Evolutionary conservation across 2,888 invertebrate genomes (phyloP), one percentile per base, ranked within the genome.

Genomic region (Drosophila percnosoma): DNA sequence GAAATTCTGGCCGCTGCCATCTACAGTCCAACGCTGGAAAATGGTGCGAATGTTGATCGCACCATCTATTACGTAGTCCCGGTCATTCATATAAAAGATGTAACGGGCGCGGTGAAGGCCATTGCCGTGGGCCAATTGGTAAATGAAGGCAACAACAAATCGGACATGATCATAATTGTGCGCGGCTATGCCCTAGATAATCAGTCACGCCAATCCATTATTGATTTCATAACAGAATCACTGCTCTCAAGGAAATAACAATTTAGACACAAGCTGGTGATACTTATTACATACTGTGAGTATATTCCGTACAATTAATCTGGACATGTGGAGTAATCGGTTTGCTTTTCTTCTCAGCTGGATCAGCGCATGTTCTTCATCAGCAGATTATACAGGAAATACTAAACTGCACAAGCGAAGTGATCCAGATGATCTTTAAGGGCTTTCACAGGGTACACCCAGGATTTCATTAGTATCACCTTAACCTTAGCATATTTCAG

Each of bases 91-190:
- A 8, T 76, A 40, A 21, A n/a, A 8, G 48, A 15, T 18, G 8
- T 54, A 21, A 54, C 80, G 10, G 75, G 68, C 34, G 3, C 31
- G 0, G 15, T 76, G 6, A 1, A 29, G 33, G 75, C 45, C 10
- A 64, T 49, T 13, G 75, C 48, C 1, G 69, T 68, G 1, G 68
- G 59, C 18, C 80, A 69, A n/a, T 29, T 80, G 15, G 33, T 63
- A 29, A 24, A 52, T 0, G 21, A n/a, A 21, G 11, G 29, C 2
- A 2, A 21, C 3, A 11, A 27, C n/a, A 21, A 54, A 10, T 7
- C n/a, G 7, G 18, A 38, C 2, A 49, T 65, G 48, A 18, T 21
- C 13, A 63, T 38, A 10, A 2, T 48, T 15, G 2, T 60, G 27
- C n/a, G 76, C 33, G n/a, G n/a, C 21, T 18, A 27, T 60, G 38